A percentile compares a stretch with the other conserved stretches of the same genome.
Evolutionary conservation across 2,113 vertebrate genomes (phyloP).

Genomic region (Nothocercus nigrocapillus): DNA sequence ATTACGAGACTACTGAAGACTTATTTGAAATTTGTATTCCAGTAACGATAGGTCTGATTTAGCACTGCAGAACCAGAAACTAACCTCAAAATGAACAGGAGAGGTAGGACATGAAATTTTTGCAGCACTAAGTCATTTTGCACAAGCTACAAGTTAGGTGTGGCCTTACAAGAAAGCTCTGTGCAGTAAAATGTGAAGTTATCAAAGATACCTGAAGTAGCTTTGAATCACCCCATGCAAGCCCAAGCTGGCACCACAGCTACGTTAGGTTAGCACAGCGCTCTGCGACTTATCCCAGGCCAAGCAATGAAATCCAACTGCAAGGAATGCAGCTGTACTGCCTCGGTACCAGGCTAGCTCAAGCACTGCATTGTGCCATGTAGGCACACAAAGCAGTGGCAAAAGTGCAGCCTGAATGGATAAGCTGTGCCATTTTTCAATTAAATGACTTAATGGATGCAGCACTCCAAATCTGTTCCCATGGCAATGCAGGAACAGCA

Average conservation of each 20-base stretch:
- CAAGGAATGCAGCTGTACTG: not conserved
- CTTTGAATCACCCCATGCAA: not conserved
- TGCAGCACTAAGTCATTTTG: not conserved
- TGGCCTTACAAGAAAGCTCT: not conserved
- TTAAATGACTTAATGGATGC: slow-evolving; percentile 62
- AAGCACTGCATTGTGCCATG: not conserved
- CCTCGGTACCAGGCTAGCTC: not conserved
- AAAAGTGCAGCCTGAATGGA: slow-evolving; percentile 18
- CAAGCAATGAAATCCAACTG: not conserved
- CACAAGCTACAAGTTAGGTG: not conserved
- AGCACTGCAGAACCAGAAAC: not conserved
- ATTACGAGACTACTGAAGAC: not conserved
- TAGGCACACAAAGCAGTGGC: not conserved
- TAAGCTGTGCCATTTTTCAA: slow-evolving; percentile 48
- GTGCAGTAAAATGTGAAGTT: not conserved
- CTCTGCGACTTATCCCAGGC: not conserved
- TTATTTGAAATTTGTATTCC: slow-evolving; percentile 8
- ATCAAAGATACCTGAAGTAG: not conserved
- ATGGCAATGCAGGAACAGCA: slow-evolving; percentile 60
- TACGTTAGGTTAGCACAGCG: rapidly evolving
- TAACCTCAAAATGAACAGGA: not conserved
- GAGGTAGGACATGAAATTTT: not conserved
- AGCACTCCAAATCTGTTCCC: slow-evolving; percentile 67
- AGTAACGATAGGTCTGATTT: not conserved
- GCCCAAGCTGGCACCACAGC: not conserved